A percentile compares a stretch with the other conserved stretches of the same genome.
Conservation (phyloP, 1,140 invertebrate genomes). For the Drosophila punjabiensis region DNA sequence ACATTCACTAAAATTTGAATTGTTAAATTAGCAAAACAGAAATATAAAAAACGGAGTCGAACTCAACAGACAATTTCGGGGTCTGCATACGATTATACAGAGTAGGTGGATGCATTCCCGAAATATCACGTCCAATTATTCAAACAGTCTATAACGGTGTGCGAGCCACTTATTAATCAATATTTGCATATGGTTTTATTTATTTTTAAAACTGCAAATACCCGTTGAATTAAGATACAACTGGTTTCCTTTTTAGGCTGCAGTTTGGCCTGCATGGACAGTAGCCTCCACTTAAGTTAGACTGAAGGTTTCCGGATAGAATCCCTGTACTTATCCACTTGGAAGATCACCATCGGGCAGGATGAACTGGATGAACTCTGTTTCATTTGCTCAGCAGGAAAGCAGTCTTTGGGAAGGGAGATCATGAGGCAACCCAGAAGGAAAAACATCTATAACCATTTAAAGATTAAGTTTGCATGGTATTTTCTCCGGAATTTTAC, state of each 20-base stretch:
- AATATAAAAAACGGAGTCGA: no score
- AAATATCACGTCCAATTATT: constrained; percentile 25
- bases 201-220: constrained; percentile 27
- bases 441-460: no score
- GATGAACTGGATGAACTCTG: no score
- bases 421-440: no score
- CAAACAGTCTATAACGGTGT: constrained; percentile 28
- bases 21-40: constrained; percentile 31
- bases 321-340: constrained; percentile 19
- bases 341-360: no score
- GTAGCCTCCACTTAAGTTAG: not conserved
- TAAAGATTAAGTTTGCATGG: no score
- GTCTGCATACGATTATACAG: not conserved
- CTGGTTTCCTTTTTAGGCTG: constrained; percentile 20
- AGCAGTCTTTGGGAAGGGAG: no score
- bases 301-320: constrained; percentile 18
- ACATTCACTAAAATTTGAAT: constrained; percentile 53
- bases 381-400: not conserved
- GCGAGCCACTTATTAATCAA: constrained; percentile 24
- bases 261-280: constrained; percentile 9
- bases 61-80: no score
- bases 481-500: not conserved
- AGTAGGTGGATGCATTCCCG: constrained; percentile 24
- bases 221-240: constrained; percentile 3
- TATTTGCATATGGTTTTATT: constrained; percentile 30